Evolutionary conservation across 1,140 invertebrate species (phyloP).

Genomic region (Eupristina koningsbergeri): DNA sequence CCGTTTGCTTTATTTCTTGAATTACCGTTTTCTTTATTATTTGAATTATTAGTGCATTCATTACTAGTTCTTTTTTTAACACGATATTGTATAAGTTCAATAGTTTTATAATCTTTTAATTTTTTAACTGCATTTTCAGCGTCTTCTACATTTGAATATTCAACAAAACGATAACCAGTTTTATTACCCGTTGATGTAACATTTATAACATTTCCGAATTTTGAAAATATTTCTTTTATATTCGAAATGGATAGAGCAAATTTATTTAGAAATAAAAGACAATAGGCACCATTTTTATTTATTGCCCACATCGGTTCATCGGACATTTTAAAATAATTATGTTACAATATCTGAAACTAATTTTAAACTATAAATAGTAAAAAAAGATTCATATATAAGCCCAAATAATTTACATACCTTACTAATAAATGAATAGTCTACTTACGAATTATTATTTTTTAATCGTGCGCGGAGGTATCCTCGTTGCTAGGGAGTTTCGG

Average conservation of each 20-base stretch:
- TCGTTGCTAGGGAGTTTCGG: too few relatives aligned
- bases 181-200: constrained; percentile 51
- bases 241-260: constrained; percentile 46
- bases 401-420: too few relatives aligned
- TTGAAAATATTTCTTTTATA: constrained; percentile 52
- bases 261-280: constrained; percentile 55
- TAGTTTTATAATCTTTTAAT: constrained; percentile 45
- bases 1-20: neutral
- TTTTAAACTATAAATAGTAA: too few relatives aligned
- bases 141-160: constrained; percentile 48
- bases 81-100: constrained; percentile 41
- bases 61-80: constrained; percentile 6
- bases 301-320: neutral
- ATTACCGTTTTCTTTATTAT: constrained; percentile 38
- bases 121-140: constrained; percentile 46
- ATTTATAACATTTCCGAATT: constrained; percentile 49
- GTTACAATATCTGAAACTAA: too few relatives aligned
- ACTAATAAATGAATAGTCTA: too few relatives aligned
- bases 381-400: too few relatives aligned
- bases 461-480: too few relatives aligned
- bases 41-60: neutral
- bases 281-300: constrained; percentile 46
- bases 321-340: too few relatives aligned
- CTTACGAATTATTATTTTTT: too few relatives aligned
- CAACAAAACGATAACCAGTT: constrained; percentile 55